These are phyloP conservation scores for Chelmon rostratus DNA, from an alignment of 2,797 vertebrate genomes.

Conservation along the genomic window DNA sequence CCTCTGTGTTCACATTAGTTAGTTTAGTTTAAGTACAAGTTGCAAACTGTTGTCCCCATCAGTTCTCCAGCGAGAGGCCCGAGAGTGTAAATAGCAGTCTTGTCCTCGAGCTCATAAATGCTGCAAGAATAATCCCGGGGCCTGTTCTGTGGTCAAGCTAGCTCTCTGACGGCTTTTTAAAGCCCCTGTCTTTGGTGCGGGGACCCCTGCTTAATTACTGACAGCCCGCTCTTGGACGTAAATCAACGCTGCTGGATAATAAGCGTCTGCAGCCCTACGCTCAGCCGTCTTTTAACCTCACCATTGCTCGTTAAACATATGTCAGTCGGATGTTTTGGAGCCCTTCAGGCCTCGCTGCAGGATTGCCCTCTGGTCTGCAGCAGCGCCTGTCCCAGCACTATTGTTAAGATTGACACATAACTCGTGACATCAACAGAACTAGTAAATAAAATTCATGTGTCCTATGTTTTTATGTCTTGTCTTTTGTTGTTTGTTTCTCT, in stretches of 20 bases:
- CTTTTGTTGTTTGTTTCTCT: slow-evolving; percentile 50
- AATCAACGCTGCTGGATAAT: slow-evolving; percentile 82
- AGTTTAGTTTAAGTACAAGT: slow-evolving; percentile 51
- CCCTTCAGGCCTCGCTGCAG: slow-evolving; percentile 74
- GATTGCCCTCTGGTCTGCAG: slow-evolving; percentile 69
- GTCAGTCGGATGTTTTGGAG: slow-evolving; percentile 78
- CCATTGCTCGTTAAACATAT: slow-evolving; percentile 81
- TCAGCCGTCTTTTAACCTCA: slow-evolving; percentile 84
- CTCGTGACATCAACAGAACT: slow-evolving; percentile 57
- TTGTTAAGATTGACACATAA: slow-evolving; percentile 67
- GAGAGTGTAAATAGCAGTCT: slow-evolving; percentile 66
- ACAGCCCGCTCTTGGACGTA: slow-evolving; percentile 75
- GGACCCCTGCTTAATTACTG: slow-evolving; percentile 84
- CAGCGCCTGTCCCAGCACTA: slow-evolving; percentile 57
- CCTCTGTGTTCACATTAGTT: slow-evolving; percentile 40
- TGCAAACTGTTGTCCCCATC: slow-evolving; percentile 37
- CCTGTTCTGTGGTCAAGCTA: slow-evolving; percentile 78
- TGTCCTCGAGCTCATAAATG: slow-evolving; percentile 77
- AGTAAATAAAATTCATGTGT: slow-evolving; percentile 59
- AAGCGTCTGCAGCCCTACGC: slow-evolving; percentile 77
- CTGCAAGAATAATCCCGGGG: slow-evolving; percentile 70
- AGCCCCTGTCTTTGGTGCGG: slow-evolving; percentile 68
- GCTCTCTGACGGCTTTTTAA: slow-evolving; percentile 78
- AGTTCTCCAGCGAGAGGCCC: slow-evolving; percentile 28
- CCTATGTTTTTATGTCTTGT: slow-evolving; percentile 43